Evolutionary conservation across 2,113 vertebrate species (phyloP), one percentile per base, ranked within the genome.

Genomic region (Isichthys henryi): DNA sequence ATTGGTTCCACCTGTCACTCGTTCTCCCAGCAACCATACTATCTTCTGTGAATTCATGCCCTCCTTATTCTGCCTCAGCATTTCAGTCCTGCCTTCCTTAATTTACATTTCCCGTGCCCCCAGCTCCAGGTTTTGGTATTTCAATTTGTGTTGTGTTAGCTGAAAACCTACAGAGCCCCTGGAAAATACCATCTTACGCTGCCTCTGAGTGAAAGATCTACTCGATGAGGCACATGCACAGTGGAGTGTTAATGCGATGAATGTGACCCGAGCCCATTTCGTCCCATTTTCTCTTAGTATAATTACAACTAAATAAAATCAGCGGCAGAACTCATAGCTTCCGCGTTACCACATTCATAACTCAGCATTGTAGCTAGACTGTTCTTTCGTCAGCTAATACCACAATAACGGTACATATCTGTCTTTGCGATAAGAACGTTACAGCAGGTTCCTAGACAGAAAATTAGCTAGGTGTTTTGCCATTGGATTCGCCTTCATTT

Each of bases 291-390:
- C 8, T 19, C 23, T 39, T 13, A 1, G 35, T 80, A 43, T 80
- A 43, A 80, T 80, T 80, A 80, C 74, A 80, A 43, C 74, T 43
- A 80, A 80, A 80, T 43, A 80, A 80, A 43, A 80, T 80, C 74
- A 39, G 35, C 74, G 13, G 74, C 74, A 80, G 74, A 80, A 80
- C 35, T 80, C 74, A 80, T 80, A 35, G 35, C 35, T 80, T 80
- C 35, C 5, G 4, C 39, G 35, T 80, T 80, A 80, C 15, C 35
- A 19, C 74, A 80, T 80, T 80, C 74, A 80, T 80, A 80, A 80
- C 15, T 80, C 74, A 80, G 74, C 74, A 80, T 80, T 80, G 74
- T 6, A 27, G 74, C 13, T 62, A 43, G n/a, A 5, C 62, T 70
- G 27, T 31, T 19, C 6, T 77, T 17, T 35, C 43, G 74, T 80